Evolutionary conservation across 2,113 vertebrate genomes (phyloP), one percentile per base, ranked within the genome.

Genomic region (Manacus vitellinus): DNA sequence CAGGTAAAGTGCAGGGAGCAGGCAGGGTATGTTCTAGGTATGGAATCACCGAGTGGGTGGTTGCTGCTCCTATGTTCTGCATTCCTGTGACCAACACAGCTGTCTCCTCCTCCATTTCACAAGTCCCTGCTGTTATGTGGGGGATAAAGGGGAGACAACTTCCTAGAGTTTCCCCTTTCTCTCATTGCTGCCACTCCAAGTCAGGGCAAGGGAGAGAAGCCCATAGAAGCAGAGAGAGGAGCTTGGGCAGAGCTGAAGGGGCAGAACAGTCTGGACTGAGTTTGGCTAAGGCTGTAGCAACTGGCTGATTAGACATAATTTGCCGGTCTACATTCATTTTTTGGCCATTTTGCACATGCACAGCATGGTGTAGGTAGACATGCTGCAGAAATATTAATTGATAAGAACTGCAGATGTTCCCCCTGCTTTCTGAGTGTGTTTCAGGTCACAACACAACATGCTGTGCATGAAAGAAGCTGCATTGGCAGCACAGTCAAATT

Each of bases 21-120:
- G 59, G 55, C 72, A 89, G 73, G 33, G 23, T 11, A 71, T 0
- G 0, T 75, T 47, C 51, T 1, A 2, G 39, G 9, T 15, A 18
- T 2, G 12, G 63, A 35, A 66, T 61, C 46, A 54, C 37, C 0
- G 0, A 6, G 28, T 8, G 37, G 18, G 30, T 88, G 9, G 11
- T 11, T 37, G 43, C 61, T 83, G 66, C 31, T 92, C 49, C 61
- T 0, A 0, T 24, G 14, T 31, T 74, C 46, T 75, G 9, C 51
- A 71, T 55, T 72, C 56, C 39, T 61, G 43, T 0, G 2, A n/a
- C 17, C 77, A 59, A 16, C 33, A 49, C 30, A 24, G 19, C 10
- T 52, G 30, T 65, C 44, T 75, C 30, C 30, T 93, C 12, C 43
- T 88, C 49, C 19, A 14, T 62, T 74, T 88, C 55, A 37, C 3